These are phyloP conservation scores for Melangyna quadrimaculata DNA, from an alignment of 2,888 invertebrate species.

Conservation along the genomic window DNA sequence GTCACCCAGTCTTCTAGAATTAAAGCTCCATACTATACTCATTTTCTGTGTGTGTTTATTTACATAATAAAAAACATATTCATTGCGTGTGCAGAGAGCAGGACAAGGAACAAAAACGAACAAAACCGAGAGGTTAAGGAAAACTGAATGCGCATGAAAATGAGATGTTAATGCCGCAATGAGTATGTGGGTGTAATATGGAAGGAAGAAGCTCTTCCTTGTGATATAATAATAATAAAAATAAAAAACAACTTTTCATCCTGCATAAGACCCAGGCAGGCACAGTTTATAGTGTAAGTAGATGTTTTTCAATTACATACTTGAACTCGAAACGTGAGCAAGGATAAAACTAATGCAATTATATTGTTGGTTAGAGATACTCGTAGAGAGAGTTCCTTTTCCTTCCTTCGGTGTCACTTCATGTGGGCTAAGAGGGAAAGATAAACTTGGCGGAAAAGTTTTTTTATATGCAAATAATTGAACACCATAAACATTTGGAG, in stretches of 20 bases:
- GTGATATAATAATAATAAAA: background rate
- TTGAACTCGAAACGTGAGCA: slow-evolving; percentile 22
- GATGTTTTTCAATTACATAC: slow-evolving; percentile 55
- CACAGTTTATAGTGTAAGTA: slow-evolving; percentile 28
- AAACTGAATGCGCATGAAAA: slow-evolving; percentile 35
- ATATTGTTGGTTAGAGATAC: slow-evolving; percentile 6
- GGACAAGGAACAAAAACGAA: background rate
- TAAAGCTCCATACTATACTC: background rate
- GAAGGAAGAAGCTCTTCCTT: background rate
- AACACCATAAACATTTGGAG: slow-evolving; percentile 18
- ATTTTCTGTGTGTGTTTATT: background rate
- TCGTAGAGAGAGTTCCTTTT: background rate
- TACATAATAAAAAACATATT: slow-evolving; percentile 13
- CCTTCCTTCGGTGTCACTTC: background rate
- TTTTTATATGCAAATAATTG: slow-evolving; percentile 21
- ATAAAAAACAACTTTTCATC: background rate
- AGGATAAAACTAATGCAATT: slow-evolving; percentile 35
- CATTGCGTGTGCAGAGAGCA: slow-evolving; percentile 10
- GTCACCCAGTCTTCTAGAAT: background rate
- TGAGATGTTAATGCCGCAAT: slow-evolving; percentile 47
- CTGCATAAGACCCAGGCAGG: background rate
- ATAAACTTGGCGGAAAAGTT: slow-evolving; percentile 3
- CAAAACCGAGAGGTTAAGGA: background rate
- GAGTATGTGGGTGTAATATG: slow-evolving; percentile 22
- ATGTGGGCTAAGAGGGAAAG: background rate